Base-by-base conservation (phyloP, 2,797 vertebrate species). In the Pantherophis alleghaniensis region DNA sequence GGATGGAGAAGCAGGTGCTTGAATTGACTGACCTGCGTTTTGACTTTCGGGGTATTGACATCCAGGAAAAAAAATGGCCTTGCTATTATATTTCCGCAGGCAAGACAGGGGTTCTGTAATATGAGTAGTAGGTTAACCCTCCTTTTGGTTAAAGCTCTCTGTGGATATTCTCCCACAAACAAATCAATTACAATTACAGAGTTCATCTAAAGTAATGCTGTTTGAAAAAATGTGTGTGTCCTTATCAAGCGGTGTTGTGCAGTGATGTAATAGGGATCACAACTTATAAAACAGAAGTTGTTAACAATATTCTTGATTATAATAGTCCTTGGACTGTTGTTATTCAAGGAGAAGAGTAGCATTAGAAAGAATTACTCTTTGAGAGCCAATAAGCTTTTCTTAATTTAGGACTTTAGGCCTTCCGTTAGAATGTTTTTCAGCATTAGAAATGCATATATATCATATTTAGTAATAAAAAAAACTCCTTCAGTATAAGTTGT, bases 111-210 rank as follows among this genome's bases (percentile, higher is more conserved):
- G 92, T 94, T 93, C 90, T 94, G 93, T 87, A 96, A 69, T 59
- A 89, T 2, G 93, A 95, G 66, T 60, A 90, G 90, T 91, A 32
- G 69, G 87, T 93, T 95, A 95, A 96, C 96, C 95, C 95, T 94
- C 61, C 56, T 95, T 28, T 94, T 91, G 61, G 88, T 95, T 96
- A 95, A 94, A 93, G 88, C 37, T 94, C 26, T 87, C 47, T 60
- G 51, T 91, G 93, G 94, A 95, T 95, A 94, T 63, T 47, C 11
- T 93, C 16, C 13, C 26, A 24, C 1, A 74, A 94, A 94, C 59
- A 92, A 57, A 96, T 96, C 91, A 95, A 96, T 96, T 95, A 96
- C 63, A 96, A 93, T 95, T 95, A 96, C 6, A 90, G 26, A 93
- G 16, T 94, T 87, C 18, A 93, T 60, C 63, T 96, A 88, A 93